These are phyloP conservation scores for Chrysoperla carnea DNA, from an alignment of 1,140 invertebrate species.

Conservation along the genomic window DNA sequence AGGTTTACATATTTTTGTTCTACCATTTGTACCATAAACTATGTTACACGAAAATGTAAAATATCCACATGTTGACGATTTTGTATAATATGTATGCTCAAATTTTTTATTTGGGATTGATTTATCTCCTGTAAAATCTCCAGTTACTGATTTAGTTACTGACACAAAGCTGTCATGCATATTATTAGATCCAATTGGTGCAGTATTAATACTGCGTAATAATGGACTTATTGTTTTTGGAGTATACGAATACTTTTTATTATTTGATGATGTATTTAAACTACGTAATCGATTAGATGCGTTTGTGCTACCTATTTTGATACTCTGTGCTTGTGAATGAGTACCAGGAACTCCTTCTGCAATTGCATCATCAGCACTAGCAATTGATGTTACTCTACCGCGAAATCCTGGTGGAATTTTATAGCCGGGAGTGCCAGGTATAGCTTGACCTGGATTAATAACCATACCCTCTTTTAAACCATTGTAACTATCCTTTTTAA, in stretches of 20 bases:
- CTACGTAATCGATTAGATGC: constrained; percentile 28
- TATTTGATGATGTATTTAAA: constrained; percentile 18
- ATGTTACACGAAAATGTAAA: constrained; percentile 69
- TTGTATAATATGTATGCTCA: constrained; percentile 62
- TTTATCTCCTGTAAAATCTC: constrained; percentile 37
- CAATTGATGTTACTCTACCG: constrained; percentile 39
- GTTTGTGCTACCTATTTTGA: constrained; percentile 32
- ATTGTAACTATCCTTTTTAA: constrained; percentile 25
- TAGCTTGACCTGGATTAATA: constrained; percentile 37
- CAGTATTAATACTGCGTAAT: constrained; percentile 14
- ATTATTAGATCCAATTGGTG: constrained; percentile 13
- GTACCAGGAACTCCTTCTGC: constrained; percentile 24
- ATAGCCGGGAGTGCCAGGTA: constrained; percentile 41
- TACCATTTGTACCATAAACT: constrained; percentile 53
- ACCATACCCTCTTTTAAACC: constrained; percentile 24
- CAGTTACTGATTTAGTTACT: constrained; percentile 58
- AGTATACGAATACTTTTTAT: constrained; percentile 22
- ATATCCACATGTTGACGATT: constrained; percentile 68
- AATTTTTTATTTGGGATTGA: constrained; percentile 36
- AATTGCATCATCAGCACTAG: constrained; percentile 34
- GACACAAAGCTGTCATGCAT: constrained; percentile 39
- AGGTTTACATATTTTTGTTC: constrained; percentile 62
- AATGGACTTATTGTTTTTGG: constrained; percentile 8
- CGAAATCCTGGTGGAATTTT: constrained; percentile 46
- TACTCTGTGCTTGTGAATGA: constrained; percentile 44